Base-by-base conservation (phyloP, 2,888 invertebrate species). In the Pelosia muscerda region DNA sequence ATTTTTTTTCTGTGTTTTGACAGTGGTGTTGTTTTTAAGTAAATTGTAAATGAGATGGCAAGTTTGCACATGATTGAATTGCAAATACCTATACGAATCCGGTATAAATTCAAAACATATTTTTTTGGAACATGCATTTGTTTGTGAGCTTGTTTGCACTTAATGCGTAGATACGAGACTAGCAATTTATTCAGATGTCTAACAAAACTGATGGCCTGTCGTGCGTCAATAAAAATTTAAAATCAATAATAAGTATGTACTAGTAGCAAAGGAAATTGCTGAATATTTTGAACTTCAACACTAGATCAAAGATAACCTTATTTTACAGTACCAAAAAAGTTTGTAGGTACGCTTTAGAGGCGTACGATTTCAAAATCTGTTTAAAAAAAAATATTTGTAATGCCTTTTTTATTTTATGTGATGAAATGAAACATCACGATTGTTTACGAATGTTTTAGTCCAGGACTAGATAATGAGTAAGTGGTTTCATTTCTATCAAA, bases 1-100 rank as follows among this genome's bases (percentile, higher is more conserved):
- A 10, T 57, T 31, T 10, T 57, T 55, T 38, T 60, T 15, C 19
- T 6, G 23, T 56, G 56, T 56, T 15, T 56, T 15, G n/a, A n/a
- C 28, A 28, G 26, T 28, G 19, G 26, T 31, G n/a, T 57, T 57
- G 57, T 57, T 57, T 57, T 57, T 9, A 10, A 28, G 19, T 28
- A 57, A 28, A 19, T 57, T 28, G 25, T 42, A 42, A 42, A 42
- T 49, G n/a, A n/a, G 19, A n/a, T 26, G 25, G n/a, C n/a, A 57
- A 57, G 57, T 57, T 26, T 57, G 57, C 57, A 57, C 26, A 19
- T 28, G 57, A 31, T 57, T 57, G 57, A 57, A 26, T 57, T 57
- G 26, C 28, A 57, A 57, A 57, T 57, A n/a, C n/a, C n/a, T n/a
- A 38, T 15, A 6, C 57, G 8, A 28, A 19, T 26, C 28, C 57